Percentiles rank a stretch among this genome's conserved stretches.
Conservation (phyloP, 2,113 vertebrate genomes). For the Synodontis membranacea region DNA sequence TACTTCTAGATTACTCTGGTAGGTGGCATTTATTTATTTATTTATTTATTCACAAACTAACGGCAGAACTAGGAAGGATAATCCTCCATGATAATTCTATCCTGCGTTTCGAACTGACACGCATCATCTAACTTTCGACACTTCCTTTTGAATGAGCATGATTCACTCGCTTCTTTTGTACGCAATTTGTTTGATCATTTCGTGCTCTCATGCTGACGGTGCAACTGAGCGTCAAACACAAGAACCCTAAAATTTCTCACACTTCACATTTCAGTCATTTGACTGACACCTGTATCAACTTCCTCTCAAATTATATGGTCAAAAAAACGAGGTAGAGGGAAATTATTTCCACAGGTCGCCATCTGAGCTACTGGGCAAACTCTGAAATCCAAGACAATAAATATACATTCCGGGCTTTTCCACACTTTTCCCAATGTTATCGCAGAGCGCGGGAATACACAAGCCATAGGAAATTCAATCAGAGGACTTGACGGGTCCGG, state of each 20-base stretch:
- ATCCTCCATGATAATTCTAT: not conserved
- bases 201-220: not conserved
- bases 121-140: not conserved
- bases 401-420: conserved; percentile 20
- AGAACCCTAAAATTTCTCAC: not conserved
- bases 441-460: not conserved
- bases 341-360: conserved; percentile 30
- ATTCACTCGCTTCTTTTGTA: not conserved
- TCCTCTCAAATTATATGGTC: conserved; percentile 10
- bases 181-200: not conserved
- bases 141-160: not conserved
- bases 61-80: not conserved
- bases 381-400: conserved; percentile 36
- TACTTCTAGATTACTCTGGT: not conserved
- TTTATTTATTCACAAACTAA: no score
- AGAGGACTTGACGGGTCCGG: not conserved
- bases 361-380: conserved; percentile 32
- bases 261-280: conserved; percentile 1
- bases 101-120: not conserved
- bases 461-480: conserved; percentile 41
- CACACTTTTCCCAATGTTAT: conserved; percentile 32
- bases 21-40: not conserved
- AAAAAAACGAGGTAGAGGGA: not conserved
- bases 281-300: conserved; percentile 27
- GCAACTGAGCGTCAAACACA: not conserved